A percentile compares a stretch with the other conserved stretches of the same genome.
Conservation (phyloP, 2,797 vertebrate species). For the Gallinago nigripennis region DNA sequence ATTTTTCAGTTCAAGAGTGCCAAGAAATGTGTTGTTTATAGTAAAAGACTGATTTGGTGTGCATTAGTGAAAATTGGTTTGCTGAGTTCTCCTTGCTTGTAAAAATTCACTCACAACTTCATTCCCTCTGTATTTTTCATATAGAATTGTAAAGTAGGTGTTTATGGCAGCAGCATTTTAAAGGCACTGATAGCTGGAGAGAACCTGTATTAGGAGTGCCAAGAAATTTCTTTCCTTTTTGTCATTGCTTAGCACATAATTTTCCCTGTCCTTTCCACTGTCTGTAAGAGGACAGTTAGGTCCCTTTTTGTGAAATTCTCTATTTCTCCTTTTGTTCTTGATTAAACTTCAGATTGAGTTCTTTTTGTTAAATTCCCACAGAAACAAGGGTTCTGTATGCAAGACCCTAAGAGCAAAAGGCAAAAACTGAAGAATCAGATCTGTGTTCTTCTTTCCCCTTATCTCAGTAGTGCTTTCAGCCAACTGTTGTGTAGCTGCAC, state of each 20-base stretch:
- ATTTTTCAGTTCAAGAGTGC: slow-evolving; percentile 17
- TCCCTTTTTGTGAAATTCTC: neutral
- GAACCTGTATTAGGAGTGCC: neutral
- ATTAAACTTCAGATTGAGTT: neutral
- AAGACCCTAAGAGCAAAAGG: neutral
- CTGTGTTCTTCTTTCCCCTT: neutral
- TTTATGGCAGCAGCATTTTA: neutral
- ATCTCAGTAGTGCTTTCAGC: neutral
- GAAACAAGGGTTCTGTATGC: neutral
- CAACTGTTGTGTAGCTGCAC: neutral
- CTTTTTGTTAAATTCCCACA: neutral
- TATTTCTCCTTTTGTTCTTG: neutral
- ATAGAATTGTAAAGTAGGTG: neutral
- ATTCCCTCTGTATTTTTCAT: neutral
- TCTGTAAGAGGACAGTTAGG: neutral
- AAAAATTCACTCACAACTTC: neutral
- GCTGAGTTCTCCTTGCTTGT: neutral
- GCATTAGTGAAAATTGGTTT: neutral
- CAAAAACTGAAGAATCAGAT: neutral
- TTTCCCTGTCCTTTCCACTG: neutral
- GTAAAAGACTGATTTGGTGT: neutral
- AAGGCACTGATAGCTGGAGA: neutral
- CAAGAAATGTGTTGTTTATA: slow-evolving; percentile 42
- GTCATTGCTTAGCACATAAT: neutral
- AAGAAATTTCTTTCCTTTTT: neutral